These are phyloP conservation scores for Malthinus flaveolus DNA, from an alignment of 2,888 invertebrate genomes.

Conservation along the genomic window DNA sequence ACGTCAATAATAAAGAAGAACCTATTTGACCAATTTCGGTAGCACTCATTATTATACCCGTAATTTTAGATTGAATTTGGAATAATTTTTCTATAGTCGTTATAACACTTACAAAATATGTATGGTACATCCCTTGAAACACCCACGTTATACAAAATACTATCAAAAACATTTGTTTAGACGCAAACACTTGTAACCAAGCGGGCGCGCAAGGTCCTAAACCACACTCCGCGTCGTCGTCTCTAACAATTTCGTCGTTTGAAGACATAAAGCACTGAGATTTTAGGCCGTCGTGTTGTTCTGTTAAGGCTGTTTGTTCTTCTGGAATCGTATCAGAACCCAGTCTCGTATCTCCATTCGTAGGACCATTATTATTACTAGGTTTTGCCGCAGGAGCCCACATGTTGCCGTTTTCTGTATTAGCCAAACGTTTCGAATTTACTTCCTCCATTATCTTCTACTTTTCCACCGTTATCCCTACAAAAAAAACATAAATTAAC, in stretches of 20 bases:
- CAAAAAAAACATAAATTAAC: background rate
- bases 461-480: conserved; percentile 1
- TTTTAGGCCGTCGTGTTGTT: conserved; percentile 40
- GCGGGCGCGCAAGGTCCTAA: conserved; percentile 77
- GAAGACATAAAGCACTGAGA: conserved; percentile 41
- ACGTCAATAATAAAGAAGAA: conserved; percentile 83
- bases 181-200: conserved; percentile 78
- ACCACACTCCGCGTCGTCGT: conserved; percentile 70
- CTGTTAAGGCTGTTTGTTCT: conserved; percentile 49
- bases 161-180: conserved; percentile 85
- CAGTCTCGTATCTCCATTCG: conserved; percentile 43
- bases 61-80: conserved; percentile 89
- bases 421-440: background rate
- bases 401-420: conserved; percentile 18
- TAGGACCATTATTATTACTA: conserved; percentile 48
- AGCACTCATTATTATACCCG: conserved; percentile 85
- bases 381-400: conserved; percentile 25
- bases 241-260: conserved; percentile 47
- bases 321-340: conserved; percentile 43
- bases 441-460: background rate
- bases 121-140: conserved; percentile 88
- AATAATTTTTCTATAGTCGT: conserved; percentile 92
- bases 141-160: conserved; percentile 89
- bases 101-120: conserved; percentile 91
- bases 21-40: conserved; percentile 93